Percentiles rank a stretch among this genome's conserved stretches.
These are phyloP conservation scores for Sarcophaga peregrina DNA, from an alignment of 1,140 invertebrate genomes.

Conservation along the genomic window DNA sequence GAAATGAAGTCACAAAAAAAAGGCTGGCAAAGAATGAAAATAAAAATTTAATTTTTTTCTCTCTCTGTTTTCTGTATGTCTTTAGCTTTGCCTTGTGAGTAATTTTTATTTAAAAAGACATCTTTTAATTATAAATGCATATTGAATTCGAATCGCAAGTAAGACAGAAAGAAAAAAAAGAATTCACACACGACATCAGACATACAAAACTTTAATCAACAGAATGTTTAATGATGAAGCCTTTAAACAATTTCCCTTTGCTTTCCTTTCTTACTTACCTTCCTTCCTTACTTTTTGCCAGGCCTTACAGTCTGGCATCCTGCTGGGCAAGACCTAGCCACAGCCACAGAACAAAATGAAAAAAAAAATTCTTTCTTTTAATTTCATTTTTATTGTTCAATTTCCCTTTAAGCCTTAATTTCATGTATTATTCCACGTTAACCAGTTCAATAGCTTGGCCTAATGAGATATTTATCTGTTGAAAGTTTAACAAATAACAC, in stretches of 20 bases:
- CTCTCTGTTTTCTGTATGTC: neutral
- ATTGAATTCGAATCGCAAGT: neutral
- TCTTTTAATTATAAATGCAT: conserved; percentile 18
- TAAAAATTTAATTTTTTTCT: neutral
- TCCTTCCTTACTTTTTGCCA: no score
- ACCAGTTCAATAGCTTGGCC: conserved; percentile 1
- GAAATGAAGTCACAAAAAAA: neutral
- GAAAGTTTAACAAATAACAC: neutral
- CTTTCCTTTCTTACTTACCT: neutral
- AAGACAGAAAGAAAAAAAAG: neutral
- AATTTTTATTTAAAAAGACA: neutral
- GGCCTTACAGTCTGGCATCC: neutral
- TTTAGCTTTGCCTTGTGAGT: no score
- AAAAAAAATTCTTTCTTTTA: no score
- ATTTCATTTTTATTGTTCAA: no score
- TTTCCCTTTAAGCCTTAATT: no score
- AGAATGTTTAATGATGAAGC: neutral
- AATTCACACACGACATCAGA: no score
- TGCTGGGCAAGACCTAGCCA: neutral
- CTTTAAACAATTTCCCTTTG: neutral
- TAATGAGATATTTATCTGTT: conserved; percentile 24
- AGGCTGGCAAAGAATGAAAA: neutral
- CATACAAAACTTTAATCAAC: neutral
- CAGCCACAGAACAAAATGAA: no score
- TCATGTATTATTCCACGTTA: no score